Conservation (phyloP, 2,888 invertebrate genomes). For the Sphecodes monilicornis region DNA sequence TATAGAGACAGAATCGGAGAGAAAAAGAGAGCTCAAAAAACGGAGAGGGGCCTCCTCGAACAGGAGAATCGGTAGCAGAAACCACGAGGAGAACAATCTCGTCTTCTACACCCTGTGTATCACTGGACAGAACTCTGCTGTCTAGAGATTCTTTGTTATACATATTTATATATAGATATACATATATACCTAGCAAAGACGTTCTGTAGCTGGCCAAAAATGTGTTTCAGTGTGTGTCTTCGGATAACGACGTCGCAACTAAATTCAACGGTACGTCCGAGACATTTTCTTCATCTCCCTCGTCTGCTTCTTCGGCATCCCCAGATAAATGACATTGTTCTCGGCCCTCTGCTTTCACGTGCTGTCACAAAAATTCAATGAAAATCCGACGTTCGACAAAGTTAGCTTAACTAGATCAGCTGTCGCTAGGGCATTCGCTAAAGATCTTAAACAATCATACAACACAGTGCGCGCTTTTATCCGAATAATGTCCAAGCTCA, state of each 20-base stretch:
- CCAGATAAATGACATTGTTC: slow-evolving; percentile 77
- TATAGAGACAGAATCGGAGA: slow-evolving; percentile 35
- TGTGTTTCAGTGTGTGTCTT: slow-evolving; percentile 86
- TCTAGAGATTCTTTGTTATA: slow-evolving; percentile 64
- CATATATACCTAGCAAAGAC: slow-evolving; percentile 62
- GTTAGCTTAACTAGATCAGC: not conserved
- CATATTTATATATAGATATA: slow-evolving; percentile 68
- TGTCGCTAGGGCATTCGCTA: not conserved
- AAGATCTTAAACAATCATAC: not conserved
- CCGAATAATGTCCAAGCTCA: not conserved
- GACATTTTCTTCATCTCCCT: slow-evolving; percentile 85
- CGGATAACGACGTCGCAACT: slow-evolving; percentile 89
- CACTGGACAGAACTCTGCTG: slow-evolving; percentile 56
- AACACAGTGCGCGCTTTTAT: not conserved
- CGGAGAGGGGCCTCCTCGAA: slow-evolving; percentile 29
- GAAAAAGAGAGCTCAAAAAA: slow-evolving; percentile 36
- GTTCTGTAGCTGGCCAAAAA: slow-evolving; percentile 36
- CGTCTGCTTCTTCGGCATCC: slow-evolving; percentile 76
- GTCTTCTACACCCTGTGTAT: slow-evolving; percentile 64
- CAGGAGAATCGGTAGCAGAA: slow-evolving; percentile 54
- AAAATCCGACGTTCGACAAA: not conserved
- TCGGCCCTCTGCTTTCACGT: slow-evolving; percentile 79
- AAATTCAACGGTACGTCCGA: slow-evolving; percentile 89
- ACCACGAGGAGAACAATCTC: slow-evolving; percentile 56
- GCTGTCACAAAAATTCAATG: slow-evolving; percentile 65